Base-by-base conservation (phyloP, 2,113 vertebrate genomes). In the Seriola aureovittata region DNA sequence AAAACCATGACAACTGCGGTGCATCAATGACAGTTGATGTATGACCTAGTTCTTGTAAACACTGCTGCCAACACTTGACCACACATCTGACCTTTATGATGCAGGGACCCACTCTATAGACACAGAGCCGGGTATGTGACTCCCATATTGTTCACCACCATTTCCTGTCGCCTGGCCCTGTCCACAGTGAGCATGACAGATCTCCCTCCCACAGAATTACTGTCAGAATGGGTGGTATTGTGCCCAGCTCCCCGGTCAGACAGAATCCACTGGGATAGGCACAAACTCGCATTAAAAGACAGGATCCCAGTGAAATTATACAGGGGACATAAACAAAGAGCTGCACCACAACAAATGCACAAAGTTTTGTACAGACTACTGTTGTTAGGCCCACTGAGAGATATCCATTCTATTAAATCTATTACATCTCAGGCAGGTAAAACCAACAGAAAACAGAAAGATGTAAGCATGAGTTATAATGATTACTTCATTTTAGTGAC, bases 211-310 rank as follows among this genome's bases (percentile, higher is more conserved):
- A 80, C 75, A 44, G 71, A 64, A 42, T 69, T 76, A 60, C 66
- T 72, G 60, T 80, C 62, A 71, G 70, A 78, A 76, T 82, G 85
- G 57, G 75, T 77, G 81, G 75, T 69, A 50, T 76, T 75, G 66
- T 77, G 78, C 54, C 73, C 50, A 70, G 36, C 67, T 29, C 38
- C 29, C 34, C 17, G 58, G 23, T 73, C 60, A 71, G 63, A 8
- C 19, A 68, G 25, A 72, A 75, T 66, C 63, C 69, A 75, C 63
- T 55, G 50, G 59, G 52, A 70, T 66, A 67, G 67, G 71, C 78
- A 58, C 40, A 68, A 62, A 78, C 32, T 23, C 59, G 50, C 42
- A 78, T 64, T 66, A 50, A 52, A 36, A 72, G n/a, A 54, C 50
- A 29, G 21, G 10, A 48, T 44, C 17, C 68, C 12, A 54, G 40